Base-by-base conservation (phyloP, 2,888 invertebrate genomes). In the Xanthia icteritia region DNA sequence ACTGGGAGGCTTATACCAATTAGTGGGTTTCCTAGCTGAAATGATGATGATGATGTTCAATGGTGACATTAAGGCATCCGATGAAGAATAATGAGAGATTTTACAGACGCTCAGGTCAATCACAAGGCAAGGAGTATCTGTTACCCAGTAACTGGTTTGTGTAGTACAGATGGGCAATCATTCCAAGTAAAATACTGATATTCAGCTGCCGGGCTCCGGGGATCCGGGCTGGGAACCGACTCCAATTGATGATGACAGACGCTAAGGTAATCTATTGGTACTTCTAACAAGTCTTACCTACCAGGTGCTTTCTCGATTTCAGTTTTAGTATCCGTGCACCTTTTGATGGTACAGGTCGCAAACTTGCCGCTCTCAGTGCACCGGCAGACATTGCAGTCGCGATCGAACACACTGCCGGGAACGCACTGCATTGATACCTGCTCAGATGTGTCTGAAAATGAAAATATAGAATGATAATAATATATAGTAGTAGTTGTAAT, bases 331-430 rank as follows among this genome's bases (percentile, higher is more conserved):
- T 75, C 61, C 31, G 86, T 86, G 89, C 97, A 97, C 0, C 81
- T 84, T 61, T 94, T 94, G 36, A 92, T 83, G 17, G 96, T 94
- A 91, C 97, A 97, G 5, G 93, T 89, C 0, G 97, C 97, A 79
- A 92, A 93, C 27, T 91, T 91, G 1, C 97, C 97, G 83, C 96
- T 96, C 0, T 86, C 79, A 0, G 94, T 93, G 88, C 97, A 97
- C 17, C 92, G 94, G 85, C 97, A 97, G 13, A 94, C 94, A 88
- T 97, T 97, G 89, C 96, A 95, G 13, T 91, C 92, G 58, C 91
- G 92, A 51, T 94, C 89, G 87, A 96, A 96, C 36, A 94, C 93
- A 76, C 91, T 92, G 71, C 94, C 95, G 0, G 97, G 93, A 2
- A 85, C 88, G 82, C 96, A 96, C n/a, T 93, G 84, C 39, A 88